phyloP scores from a whole-genome alignment of 2,888 invertebrate genomes.

The Cataglyphis altisquamis region DNA sequence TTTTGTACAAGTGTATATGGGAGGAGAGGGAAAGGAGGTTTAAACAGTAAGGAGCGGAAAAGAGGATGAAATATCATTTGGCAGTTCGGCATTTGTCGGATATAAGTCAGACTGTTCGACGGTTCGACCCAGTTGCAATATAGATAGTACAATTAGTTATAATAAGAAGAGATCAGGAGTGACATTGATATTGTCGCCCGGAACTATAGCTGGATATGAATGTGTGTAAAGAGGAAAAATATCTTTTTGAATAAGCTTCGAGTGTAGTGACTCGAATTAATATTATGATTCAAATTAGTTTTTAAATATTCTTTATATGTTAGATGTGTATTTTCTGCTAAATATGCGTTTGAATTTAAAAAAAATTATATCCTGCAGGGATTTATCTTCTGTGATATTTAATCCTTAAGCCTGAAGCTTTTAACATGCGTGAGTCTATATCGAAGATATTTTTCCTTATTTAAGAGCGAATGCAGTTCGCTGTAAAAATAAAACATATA shows the following conservation, averaged over 20 bases:
- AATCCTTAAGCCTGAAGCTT: neutral
- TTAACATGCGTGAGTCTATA: neutral
- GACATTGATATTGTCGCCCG: slow-evolving; percentile 42
- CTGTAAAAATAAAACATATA: slow-evolving; percentile 59
- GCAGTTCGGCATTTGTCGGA: slow-evolving; percentile 76
- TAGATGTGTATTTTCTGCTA: neutral
- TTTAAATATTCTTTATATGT: neutral
- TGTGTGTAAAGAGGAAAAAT: slow-evolving; percentile 60
- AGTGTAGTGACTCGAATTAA: neutral
- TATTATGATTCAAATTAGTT: neutral
- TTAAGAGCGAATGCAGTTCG: slow-evolving; percentile 32
- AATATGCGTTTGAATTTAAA: neutral
- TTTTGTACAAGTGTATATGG: slow-evolving; percentile 70
- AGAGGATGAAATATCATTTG: slow-evolving; percentile 72
- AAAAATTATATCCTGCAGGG: neutral
- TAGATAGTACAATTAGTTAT: slow-evolving; percentile 36
- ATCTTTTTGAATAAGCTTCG: slow-evolving; percentile 47
- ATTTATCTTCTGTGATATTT: neutral
- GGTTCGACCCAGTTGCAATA: slow-evolving; percentile 65
- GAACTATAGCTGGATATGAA: slow-evolving; percentile 63
- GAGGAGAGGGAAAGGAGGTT: slow-evolving; percentile 21
- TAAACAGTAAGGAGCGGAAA: slow-evolving; percentile 69
- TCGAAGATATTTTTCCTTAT: slow-evolving; percentile 54
- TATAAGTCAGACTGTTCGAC: slow-evolving; percentile 74
- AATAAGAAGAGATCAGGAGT: slow-evolving; percentile 27